Percentiles rank a stretch among this genome's conserved stretches.
Evolutionary conservation across 2,888 invertebrate species (phyloP).

Genomic region (Sphinx pinastri): DNA sequence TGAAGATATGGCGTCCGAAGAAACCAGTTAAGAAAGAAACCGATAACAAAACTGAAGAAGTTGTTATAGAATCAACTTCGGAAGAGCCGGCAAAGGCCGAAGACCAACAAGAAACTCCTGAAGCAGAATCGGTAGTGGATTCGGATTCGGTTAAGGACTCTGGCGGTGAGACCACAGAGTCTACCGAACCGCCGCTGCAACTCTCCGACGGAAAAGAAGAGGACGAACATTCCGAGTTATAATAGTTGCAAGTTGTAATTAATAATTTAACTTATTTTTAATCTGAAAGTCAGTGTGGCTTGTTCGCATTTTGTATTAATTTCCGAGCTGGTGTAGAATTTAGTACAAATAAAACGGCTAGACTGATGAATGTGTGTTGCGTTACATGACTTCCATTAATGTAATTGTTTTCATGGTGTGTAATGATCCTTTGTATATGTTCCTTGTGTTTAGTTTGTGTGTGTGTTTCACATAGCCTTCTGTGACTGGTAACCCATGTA

Average conservation of each 20-base stretch:
- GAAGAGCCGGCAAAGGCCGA: slow-evolving; percentile 53
- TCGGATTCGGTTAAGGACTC: slow-evolving; percentile 41
- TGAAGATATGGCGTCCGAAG: slow-evolving; percentile 93
- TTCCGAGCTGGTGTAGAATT: slow-evolving; percentile 7
- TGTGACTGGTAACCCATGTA: no score
- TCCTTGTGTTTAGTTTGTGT: not conserved
- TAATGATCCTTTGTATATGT: no score
- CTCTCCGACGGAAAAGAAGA: slow-evolving; percentile 58
- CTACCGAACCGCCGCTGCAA: slow-evolving; percentile 60
- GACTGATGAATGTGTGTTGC: slow-evolving; percentile 8
- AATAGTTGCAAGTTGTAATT: slow-evolving; percentile 67
- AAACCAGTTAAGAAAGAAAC: slow-evolving; percentile 68
- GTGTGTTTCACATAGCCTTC: not conserved
- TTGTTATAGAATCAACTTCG: slow-evolving; percentile 50
- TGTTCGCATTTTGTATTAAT: slow-evolving; percentile 62
- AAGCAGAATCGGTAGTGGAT: slow-evolving; percentile 42
- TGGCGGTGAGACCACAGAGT: slow-evolving; percentile 40
- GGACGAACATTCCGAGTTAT: slow-evolving; percentile 81
- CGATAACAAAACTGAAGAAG: slow-evolving; percentile 73
- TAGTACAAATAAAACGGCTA: slow-evolving; percentile 24
- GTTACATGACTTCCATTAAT: slow-evolving; percentile 13
- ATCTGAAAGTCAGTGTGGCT: slow-evolving; percentile 58
- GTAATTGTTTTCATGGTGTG: not conserved
- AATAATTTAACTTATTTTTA: slow-evolving; percentile 78
- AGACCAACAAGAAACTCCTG: slow-evolving; percentile 53